Conservation (phyloP, 2,888 invertebrate species). For the Zaprionus obscuricornis region DNA sequence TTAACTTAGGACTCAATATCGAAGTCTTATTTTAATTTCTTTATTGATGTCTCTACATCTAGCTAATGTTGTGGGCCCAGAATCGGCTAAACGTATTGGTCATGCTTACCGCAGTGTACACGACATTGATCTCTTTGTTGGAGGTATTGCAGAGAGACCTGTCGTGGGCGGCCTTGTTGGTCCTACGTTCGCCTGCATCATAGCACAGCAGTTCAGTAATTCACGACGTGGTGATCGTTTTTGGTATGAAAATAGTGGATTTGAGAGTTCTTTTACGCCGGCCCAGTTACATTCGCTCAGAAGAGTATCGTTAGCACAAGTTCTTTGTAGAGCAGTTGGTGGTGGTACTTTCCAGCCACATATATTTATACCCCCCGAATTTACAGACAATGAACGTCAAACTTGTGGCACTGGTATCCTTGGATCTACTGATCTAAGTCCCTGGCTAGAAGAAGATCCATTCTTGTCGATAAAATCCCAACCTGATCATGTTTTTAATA, state of each 20-base stretch:
- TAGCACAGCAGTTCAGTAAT: constrained; percentile 93
- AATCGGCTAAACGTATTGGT: constrained; percentile 86
- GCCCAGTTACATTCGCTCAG: constrained; percentile 90
- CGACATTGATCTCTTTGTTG: constrained; percentile 93
- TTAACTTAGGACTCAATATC: too few species aligned
- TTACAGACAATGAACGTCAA: constrained; percentile 79
- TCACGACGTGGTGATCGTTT: constrained; percentile 91
- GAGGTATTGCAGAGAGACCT: constrained; percentile 91
- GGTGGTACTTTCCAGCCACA: constrained; percentile 83
- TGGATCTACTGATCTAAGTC: constrained; percentile 79
- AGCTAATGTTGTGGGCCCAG: constrained; percentile 87
- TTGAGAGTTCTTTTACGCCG: constrained; percentile 90
- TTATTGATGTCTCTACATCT: not conserved
- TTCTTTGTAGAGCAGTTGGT: constrained; percentile 84
- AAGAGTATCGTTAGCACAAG: constrained; percentile 88
- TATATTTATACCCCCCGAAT: constrained; percentile 81
- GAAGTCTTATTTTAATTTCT: not conserved
- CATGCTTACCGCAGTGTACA: constrained; percentile 88
- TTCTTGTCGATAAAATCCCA: constrained; percentile 50
- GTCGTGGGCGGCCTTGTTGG: constrained; percentile 90
- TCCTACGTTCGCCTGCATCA: constrained; percentile 94
- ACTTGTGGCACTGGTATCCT: constrained; percentile 78
- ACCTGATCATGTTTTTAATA: constrained; percentile 62
- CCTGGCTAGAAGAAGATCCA: constrained; percentile 83
- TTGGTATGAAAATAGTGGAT: constrained; percentile 92